Evolutionary conservation across 2,888 invertebrate genomes (phyloP), one percentile per base, ranked within the genome.

Genomic region (Amiota communis): DNA sequence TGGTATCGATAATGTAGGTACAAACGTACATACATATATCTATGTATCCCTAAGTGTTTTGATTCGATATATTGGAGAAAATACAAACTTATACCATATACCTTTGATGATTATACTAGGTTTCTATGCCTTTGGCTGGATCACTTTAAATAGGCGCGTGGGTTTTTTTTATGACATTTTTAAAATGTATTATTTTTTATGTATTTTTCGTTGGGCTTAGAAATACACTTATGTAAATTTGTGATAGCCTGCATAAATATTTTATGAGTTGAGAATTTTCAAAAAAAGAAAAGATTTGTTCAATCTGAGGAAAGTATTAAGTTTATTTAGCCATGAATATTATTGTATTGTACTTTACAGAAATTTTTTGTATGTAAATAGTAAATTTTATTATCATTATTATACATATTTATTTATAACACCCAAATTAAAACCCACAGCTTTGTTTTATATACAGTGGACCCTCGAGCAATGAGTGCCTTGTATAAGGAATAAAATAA

Each of bases 1-100:
- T 20, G 36, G 49, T 17, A 67, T 67, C 20, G 67, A 17, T 49
- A 67, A 67, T 67, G 48, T 59, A 17, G 57, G 23, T 23, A 23
- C 23, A n/a, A n/a, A n/a, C n/a, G n/a, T n/a, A n/a, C n/a, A n/a
- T n/a, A 15, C 59, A 20, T 59, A 59, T 20, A 57, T 17, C 23
- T 59, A 20, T 15, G 13, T 57, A 11, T 59, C 20, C 36, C 36
- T 36, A 36, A 36, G 36, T 36, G 36, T 36, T 36, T 36, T 36
- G 3, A 23, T 23, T 23, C 23, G 23, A 23, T 23, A 23, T 23
- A 23, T 23, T 23, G 36, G 36, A 36, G 36, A 36, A 36, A 36
- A 36, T 36, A 36, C 11, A 59, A 59, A 59, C 15, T 59, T 15
- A 17, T n/a, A n/a, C n/a, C 23, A 23, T 59, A 59, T 17, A 20